Percentiles rank a stretch among this genome's conserved stretches.
phyloP scores from a whole-genome alignment of 2,888 invertebrate genomes.

The Allygus modestus region DNA sequence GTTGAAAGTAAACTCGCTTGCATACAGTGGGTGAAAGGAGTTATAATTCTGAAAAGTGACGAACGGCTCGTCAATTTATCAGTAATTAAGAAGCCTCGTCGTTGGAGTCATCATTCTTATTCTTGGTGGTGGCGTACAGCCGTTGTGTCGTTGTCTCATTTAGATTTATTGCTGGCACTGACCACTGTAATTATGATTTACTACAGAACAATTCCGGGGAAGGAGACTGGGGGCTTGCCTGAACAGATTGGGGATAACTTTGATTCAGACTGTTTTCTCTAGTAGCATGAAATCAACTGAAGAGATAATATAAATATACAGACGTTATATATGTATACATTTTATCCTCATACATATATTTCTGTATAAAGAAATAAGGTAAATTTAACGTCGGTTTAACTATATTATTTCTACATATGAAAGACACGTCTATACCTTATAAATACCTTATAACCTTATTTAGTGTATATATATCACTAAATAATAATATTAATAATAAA shows the following conservation, averaged over 20 bases:
- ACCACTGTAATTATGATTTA: not conserved
- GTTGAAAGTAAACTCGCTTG: no score
- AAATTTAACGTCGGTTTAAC: no score
- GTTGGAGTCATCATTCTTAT: not conserved
- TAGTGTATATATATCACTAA: no score
- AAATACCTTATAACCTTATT: no score
- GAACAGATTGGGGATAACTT: not conserved
- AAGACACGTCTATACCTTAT: no score
- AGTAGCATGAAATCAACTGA: no score
- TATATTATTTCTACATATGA: no score
- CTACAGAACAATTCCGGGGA: not conserved
- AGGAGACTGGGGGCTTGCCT: not conserved
- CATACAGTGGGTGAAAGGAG: not conserved
- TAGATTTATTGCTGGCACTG: not conserved
- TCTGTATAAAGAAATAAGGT: no score
- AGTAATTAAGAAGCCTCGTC: not conserved
- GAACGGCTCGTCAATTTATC: not conserved
- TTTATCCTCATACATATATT: no score
- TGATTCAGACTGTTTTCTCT: not conserved
- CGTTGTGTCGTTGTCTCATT: not conserved
- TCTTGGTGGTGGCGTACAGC: not conserved
- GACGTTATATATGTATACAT: no score
- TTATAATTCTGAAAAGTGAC: not conserved
- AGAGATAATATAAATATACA: no score
- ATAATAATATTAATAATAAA: no score